These are phyloP conservation scores for Ianthella basta DNA, from an alignment of 37 sponge, comb jelly and placozoan genomes.

Conservation along the genomic window DNA sequence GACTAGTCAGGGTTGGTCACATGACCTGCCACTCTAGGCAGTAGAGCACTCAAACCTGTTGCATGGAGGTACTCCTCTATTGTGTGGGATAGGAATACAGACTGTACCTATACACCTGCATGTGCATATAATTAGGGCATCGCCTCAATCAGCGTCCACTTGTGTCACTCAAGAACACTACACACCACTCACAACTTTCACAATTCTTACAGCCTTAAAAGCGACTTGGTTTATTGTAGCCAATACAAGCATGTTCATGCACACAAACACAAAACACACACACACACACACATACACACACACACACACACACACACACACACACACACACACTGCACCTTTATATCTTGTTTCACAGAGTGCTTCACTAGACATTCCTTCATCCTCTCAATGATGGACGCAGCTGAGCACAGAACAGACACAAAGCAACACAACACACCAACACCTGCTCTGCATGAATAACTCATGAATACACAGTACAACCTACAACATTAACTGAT, in stretches of 20 bases:
- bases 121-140: no score
- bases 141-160: no score
- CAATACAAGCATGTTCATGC: background rate
- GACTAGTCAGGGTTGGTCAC: constrained; percentile 43
- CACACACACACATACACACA: constrained; percentile 17
- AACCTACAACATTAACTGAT: no score
- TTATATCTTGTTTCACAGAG: background rate
- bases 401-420: background rate
- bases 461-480: no score
- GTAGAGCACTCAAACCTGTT: constrained; percentile 41
- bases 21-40: constrained; percentile 60
- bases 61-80: constrained; percentile 52
- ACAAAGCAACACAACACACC: no score
- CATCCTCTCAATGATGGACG: constrained; percentile 40
- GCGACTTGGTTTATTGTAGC: no score
- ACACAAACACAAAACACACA: background rate
- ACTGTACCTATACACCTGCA: no score
- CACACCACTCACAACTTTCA: no score
- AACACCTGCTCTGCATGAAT: no score
- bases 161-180: no score
- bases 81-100: no score
- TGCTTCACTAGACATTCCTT: constrained; percentile 31
- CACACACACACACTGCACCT: constrained; percentile 26
- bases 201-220: no score
- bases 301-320: constrained; percentile 28